Conservation (phyloP, 2,888 invertebrate genomes). For the Andrena fulva region DNA sequence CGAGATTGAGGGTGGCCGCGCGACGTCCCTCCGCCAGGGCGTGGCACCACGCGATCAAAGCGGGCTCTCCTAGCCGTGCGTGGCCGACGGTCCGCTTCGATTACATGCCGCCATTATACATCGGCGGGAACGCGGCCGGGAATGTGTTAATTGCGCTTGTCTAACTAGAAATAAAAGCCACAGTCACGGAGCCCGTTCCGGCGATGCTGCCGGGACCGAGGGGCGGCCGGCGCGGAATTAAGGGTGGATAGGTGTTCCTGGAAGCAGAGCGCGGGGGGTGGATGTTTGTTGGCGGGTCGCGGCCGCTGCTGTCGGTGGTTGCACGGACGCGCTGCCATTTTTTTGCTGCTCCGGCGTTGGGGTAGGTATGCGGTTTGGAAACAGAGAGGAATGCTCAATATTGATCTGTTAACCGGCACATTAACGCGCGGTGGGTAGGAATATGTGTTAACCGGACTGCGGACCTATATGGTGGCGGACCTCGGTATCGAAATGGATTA, state of each 20-base stretch:
- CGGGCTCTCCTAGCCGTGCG: conserved; percentile 13
- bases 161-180: conserved; percentile 30
- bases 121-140: background rate
- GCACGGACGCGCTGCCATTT: too few relatives aligned
- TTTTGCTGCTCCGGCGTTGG: too few relatives aligned
- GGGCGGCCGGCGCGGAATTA: background rate
- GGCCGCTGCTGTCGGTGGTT: too few relatives aligned
- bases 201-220: background rate
- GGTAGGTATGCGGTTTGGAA: too few relatives aligned
- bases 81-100: background rate
- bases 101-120: conserved; percentile 13
- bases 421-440: too few relatives aligned
- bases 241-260: background rate
- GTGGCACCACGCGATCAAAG: conserved; percentile 19
- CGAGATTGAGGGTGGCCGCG: background rate
- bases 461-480: too few relatives aligned
- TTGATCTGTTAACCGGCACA: too few relatives aligned
- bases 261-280: background rate
- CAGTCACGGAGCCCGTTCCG: conserved; percentile 22
- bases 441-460: too few relatives aligned
- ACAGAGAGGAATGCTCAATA: too few relatives aligned
- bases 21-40: conserved; percentile 27
- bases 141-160: conserved; percentile 36
- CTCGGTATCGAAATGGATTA: too few relatives aligned
- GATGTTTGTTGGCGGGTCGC: background rate